Base-by-base conservation (phyloP, 1,140 invertebrate genomes). In the Drosophila quadrilineata region DNA sequence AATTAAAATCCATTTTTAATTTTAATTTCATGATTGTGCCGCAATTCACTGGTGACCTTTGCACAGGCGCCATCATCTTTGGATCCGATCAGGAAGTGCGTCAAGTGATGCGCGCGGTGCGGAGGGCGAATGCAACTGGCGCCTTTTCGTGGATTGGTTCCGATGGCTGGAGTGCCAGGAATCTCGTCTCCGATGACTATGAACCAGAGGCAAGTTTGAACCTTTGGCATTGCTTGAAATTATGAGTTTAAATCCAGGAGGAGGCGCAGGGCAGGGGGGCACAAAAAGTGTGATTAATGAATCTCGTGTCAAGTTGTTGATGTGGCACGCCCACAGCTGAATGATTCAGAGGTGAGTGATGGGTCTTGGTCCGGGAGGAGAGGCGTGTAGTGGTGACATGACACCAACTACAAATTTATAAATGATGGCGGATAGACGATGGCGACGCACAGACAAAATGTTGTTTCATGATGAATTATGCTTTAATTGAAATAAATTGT, bases 61-160 rank as follows among this genome's bases (percentile, higher is more conserved):
- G 49, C 14, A 3, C 90, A 97, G 98, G 98, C 38, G 97, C 97
- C 19, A 98, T 98, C 54, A 95, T 98, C 74, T 99, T 97, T 89
- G 98, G 96, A 0, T 98, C 97, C 0, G 97, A 98, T 90, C 97
- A 98, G 91, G 97, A 98, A 91, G 97, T 98, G 6, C 96, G 96
- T 0, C 96, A 95, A 8, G 93, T 98, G 35, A 98, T 99, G 97
- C 91, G 94, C 56, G 97, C 97, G 0, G 96, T 98, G 0, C 92
- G 94, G 38, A 92, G 96, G 12, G 93, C 92, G 45, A 97, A 97
- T 76, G 96, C 95, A n/a, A 98, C 97, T 2, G 95, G 95, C 2
- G 92, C 92, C 36, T 98, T 98, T 91, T 95, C 96, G 17, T 98
- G 97, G 97, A 98, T 98, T 21, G 97, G 97, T 0, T 97, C 96